These are phyloP conservation scores for Karalla daura DNA, from an alignment of 2,797 vertebrate genomes.

Conservation along the genomic window DNA sequence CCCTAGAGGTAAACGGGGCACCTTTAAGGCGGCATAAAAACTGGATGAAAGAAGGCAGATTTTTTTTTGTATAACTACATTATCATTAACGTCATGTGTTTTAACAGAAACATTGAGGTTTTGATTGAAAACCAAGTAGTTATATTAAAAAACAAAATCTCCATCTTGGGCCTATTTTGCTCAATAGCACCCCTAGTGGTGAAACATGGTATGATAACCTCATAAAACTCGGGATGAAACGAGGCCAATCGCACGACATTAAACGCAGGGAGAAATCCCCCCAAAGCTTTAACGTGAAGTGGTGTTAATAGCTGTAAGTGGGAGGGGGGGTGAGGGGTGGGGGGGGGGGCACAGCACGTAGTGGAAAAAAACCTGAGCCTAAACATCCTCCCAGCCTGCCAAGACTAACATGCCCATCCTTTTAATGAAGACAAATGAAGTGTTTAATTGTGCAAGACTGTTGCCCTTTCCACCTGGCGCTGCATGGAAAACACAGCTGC, in stretches of 20 bases:
- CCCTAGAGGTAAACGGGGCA: too few species aligned
- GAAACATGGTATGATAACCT: not conserved
- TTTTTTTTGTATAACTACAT: too few species aligned
- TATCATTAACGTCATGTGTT: too few species aligned
- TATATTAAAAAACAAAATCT: too few species aligned
- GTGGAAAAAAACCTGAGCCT: constrained; percentile 16
- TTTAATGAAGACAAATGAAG: constrained; percentile 76
- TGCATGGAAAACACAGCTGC: constrained; percentile 72
- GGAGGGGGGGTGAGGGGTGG: too few species aligned
- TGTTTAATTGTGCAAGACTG: constrained; percentile 67
- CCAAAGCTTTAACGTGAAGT: constrained; percentile 28
- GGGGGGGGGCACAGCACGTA: constrained; percentile 9
- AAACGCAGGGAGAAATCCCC: not conserved
- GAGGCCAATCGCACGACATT: not conserved
- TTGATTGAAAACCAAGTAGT: too few species aligned
- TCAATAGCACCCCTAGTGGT: constrained; percentile 1
- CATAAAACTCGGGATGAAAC: not conserved
- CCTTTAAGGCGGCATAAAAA: too few species aligned
- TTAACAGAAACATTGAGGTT: too few species aligned
- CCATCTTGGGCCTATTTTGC: too few species aligned
- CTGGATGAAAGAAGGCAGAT: too few species aligned
- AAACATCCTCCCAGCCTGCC: constrained; percentile 56
- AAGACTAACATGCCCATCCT: constrained; percentile 63
- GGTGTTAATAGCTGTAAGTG: constrained; percentile 22
- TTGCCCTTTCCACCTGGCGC: constrained; percentile 71